A percentile compares a stretch with the other conserved stretches of the same genome.
These are phyloP conservation scores for Tolypeutes matacus DNA, from an alignment of 2,797 vertebrate species.

Conservation along the genomic window DNA sequence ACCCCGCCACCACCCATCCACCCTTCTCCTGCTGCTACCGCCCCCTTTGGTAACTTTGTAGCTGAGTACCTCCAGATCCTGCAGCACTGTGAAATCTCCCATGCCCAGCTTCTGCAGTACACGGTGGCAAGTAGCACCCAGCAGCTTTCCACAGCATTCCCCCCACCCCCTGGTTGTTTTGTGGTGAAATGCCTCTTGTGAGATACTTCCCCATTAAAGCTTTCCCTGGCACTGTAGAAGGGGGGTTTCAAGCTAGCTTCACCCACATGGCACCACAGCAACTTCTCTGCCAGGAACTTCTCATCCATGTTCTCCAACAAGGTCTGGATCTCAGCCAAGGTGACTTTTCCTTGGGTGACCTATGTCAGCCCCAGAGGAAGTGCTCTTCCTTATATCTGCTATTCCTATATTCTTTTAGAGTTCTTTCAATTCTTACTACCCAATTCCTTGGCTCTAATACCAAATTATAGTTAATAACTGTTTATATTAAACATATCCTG, in stretches of 20 bases:
- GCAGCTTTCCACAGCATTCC: too few species aligned
- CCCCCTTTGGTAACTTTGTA: not conserved
- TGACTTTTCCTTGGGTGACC: not conserved
- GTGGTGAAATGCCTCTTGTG: too few species aligned
- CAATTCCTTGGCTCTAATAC: not conserved
- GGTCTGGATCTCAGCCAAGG: not conserved
- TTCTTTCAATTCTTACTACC: not conserved
- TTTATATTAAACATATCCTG: not conserved
- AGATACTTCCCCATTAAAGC: not conserved
- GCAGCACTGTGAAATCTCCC: not conserved
- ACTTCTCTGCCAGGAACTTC: not conserved
- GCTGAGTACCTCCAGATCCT: not conserved
- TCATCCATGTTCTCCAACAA: not conserved
- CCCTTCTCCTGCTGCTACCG: too few species aligned
- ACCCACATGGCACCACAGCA: too few species aligned
- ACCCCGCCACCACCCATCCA: too few species aligned
- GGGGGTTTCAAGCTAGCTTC: not conserved
- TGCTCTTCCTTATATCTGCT: not conserved
- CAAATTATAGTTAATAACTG: not conserved
- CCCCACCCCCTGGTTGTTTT: rapidly evolving
- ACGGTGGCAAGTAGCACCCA: not conserved
- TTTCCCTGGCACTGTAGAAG: not conserved
- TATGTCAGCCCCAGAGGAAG: not conserved
- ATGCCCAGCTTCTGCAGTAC: too few species aligned
- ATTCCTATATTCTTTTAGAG: not conserved